These are phyloP conservation scores for Ceratina australensis DNA, from an alignment of 1,140 invertebrate species.

Conservation along the genomic window DNA sequence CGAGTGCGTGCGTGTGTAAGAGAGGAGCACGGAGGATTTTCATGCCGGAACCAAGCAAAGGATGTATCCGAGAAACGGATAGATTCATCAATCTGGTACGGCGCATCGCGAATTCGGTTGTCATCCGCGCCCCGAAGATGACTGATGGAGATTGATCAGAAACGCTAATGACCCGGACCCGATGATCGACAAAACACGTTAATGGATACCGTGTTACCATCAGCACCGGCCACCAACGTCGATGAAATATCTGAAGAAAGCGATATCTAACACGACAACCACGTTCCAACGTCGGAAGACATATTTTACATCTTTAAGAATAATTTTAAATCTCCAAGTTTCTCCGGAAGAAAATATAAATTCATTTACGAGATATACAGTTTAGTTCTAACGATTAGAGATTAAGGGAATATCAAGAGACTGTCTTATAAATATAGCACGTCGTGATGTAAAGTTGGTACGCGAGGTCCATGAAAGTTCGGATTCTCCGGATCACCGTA, in stretches of 20 bases:
- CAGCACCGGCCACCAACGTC: conserved; percentile 17
- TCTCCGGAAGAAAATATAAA: too few relatives aligned
- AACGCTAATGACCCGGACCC: conserved; percentile 62
- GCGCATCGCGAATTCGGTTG: conserved; percentile 58
- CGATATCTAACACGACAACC: too few relatives aligned
- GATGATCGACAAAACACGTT: conserved; percentile 62
- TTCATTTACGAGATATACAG: too few relatives aligned
- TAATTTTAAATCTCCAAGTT: too few relatives aligned
- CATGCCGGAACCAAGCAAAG: conserved; percentile 36
- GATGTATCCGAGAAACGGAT: conserved; percentile 56
- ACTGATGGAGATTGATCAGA: conserved; percentile 62
- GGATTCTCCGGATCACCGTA: conserved; percentile 13
- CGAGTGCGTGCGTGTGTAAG: conserved; percentile 4
- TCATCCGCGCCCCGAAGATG: conserved; percentile 59
- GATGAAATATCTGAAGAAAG: neutral
- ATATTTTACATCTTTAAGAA: too few relatives aligned
- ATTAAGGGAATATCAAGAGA: too few relatives aligned
- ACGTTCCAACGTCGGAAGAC: too few relatives aligned
- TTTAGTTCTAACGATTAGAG: too few relatives aligned
- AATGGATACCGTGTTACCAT: conserved; percentile 58
- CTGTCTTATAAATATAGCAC: neutral
- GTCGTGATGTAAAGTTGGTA: neutral
- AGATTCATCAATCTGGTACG: conserved; percentile 64
- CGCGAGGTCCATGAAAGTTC: neutral
- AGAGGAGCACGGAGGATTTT: conserved; percentile 47